Evolutionary conservation across 2,888 invertebrate genomes (phyloP), one percentile per base, ranked within the genome.

Genomic region (Acronicta alni): DNA sequence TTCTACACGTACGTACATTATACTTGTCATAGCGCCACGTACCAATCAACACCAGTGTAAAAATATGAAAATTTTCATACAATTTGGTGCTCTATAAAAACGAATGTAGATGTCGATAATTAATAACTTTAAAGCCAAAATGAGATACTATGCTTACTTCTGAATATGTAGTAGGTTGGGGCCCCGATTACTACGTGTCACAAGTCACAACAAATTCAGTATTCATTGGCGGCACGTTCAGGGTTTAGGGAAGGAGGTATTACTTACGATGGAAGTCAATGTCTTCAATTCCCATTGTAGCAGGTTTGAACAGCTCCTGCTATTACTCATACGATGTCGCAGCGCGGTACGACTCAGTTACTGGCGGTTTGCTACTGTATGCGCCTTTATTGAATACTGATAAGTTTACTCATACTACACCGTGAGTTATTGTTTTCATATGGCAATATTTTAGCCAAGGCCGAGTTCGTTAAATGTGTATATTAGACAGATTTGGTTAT

Each of bases 261-360:
- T 64, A 60, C 43, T 46, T 48, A 61, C 77, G 60, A 69, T 68
- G 64, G 66, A 73, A 78, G 74, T 80, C 80, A 78, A 81, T 79
- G 81, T 80, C 71, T 84, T 72, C 67, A 70, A 78, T 80, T 79
- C 77, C 66, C 72, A 81, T 82, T 81, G 82, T 84, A 68, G 59
- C 66, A 75, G 76, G 76, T 77, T 78, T 81, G 78, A 80, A 80
- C 79, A 81, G 75, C 65, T 80, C 67, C 71, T 75, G 58, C 65
- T 78, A 86, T 89, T 87, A 89, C 87, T 89, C 89, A 87, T 81
- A 73, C 86, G 83, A 85, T 86, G 84, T 85, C 85, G 82, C 85
- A 79, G 83, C 80, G 75, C 78, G 83, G 85, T 77, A 86, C 84
- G 75, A 77, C 74, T 77, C 68, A 69, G 79, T 77, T 76, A 70